Conservation (phyloP, 2,888 invertebrate species). For the Pyralis farinalis region DNA sequence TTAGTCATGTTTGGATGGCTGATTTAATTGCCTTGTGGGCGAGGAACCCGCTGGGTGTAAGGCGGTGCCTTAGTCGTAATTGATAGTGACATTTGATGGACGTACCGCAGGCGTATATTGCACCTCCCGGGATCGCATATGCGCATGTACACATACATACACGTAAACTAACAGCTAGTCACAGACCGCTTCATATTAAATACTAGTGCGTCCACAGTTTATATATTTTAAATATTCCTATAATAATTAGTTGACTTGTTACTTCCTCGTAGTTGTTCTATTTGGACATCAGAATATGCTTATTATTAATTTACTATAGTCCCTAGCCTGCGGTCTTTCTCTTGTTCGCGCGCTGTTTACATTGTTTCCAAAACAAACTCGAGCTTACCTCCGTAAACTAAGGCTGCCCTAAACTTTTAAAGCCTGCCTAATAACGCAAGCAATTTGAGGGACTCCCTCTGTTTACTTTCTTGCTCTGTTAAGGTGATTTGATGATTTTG, state of each 20-base stretch:
- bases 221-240: not conserved
- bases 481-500: conserved; percentile 79
- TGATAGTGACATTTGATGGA: conserved; percentile 77
- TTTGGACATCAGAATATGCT: not conserved
- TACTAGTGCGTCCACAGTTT: not conserved
- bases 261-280: not conserved
- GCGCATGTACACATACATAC: conserved; percentile 13
- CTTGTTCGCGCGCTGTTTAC: conserved; percentile 59
- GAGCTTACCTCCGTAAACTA: conserved; percentile 72
- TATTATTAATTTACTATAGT: conserved; percentile 33
- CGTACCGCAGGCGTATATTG: conserved; percentile 55
- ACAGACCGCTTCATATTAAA: not conserved
- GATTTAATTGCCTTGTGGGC: conserved; percentile 50
- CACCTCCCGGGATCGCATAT: conserved; percentile 47
- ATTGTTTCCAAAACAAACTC: conserved; percentile 66
- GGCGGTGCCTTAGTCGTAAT: conserved; percentile 54
- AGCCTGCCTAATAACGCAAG: conserved; percentile 75
- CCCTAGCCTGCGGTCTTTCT: conserved; percentile 25
- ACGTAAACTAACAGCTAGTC: conserved; percentile 2
- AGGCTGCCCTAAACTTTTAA: conserved; percentile 75
- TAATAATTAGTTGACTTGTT: not conserved
- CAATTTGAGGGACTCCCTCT: conserved; percentile 73
- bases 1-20: conserved; percentile 30
- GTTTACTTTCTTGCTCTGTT: conserved; percentile 71
- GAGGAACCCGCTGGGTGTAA: conserved; percentile 29